Evolutionary conservation across 2,797 vertebrate genomes (phyloP).

Genomic region (Acrocephalus scirpaceus): DNA sequence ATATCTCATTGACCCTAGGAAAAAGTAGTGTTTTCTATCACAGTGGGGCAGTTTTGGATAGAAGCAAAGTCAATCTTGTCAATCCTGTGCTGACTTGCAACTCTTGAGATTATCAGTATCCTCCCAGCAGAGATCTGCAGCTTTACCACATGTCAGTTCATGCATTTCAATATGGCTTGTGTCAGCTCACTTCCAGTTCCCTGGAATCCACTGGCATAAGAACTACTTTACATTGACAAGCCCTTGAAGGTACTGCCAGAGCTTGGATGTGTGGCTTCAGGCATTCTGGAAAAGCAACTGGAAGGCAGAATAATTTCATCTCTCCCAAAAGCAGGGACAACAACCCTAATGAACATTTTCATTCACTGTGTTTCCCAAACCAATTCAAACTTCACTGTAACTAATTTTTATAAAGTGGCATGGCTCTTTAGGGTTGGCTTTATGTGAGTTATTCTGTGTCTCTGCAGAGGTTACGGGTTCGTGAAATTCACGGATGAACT

Average conservation of each 20-base stretch:
- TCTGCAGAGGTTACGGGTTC: slow-evolving; percentile 89
- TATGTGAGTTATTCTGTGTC: not conserved
- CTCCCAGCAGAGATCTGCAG: not conserved
- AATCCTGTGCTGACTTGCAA: not conserved
- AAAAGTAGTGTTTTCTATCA: not conserved
- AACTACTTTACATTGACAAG: not conserved
- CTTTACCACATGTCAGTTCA: not conserved
- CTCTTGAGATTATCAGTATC: not conserved
- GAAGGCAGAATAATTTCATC: not conserved
- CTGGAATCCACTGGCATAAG: not conserved
- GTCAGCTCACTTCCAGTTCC: not conserved
- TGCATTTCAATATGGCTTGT: not conserved
- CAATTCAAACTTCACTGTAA: not conserved
- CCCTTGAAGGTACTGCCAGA: not conserved
- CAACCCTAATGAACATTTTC: not conserved
- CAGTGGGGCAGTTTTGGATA: not conserved
- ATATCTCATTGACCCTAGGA: not conserved
- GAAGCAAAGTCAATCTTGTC: not conserved
- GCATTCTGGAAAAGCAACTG: not conserved
- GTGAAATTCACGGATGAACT: slow-evolving; percentile 92
- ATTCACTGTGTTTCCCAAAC: not conserved
- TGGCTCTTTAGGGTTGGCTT: not conserved
- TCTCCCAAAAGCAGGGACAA: not conserved
- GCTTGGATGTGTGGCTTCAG: accelerated
- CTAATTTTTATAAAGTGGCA: accelerated